Evolutionary conservation across 2,113 vertebrate species (phyloP).

Genomic region (Plestiodon gilberti): DNA sequence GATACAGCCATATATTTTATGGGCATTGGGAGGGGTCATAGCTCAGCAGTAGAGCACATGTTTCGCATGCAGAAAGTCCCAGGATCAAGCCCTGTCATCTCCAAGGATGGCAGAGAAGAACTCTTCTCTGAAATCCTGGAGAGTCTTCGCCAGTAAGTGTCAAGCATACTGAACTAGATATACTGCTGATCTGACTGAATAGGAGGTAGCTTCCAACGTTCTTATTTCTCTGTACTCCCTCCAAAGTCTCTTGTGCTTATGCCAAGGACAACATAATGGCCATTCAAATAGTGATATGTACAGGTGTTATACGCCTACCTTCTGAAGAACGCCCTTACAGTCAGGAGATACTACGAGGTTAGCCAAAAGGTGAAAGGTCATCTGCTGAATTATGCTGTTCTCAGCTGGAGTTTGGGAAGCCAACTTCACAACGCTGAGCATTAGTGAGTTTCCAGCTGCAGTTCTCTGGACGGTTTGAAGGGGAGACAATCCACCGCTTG

Average conservation of each 20-base stretch:
- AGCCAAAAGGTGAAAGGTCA: conserved; percentile 86
- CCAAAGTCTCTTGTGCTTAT: not conserved
- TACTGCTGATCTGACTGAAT: too few relatives aligned
- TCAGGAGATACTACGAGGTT: conserved; percentile 91
- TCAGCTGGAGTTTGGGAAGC: conserved; percentile 81
- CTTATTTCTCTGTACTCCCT: not conserved
- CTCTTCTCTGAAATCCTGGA: too few relatives aligned
- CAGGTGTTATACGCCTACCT: conserved; percentile 76
- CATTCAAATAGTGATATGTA: not conserved
- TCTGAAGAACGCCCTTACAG: conserved; percentile 90
- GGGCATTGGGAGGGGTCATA: too few relatives aligned
- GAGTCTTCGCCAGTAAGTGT: too few relatives aligned
- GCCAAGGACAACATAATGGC: not conserved
- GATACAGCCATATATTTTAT: not conserved
- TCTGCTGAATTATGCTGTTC: conserved; percentile 79
- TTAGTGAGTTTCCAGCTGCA: conserved; percentile 78
- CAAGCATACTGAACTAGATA: too few relatives aligned
- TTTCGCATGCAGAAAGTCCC: too few relatives aligned
- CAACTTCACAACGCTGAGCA: conserved; percentile 88
- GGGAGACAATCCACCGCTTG: conserved; percentile 64
- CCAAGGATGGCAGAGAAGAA: too few relatives aligned
- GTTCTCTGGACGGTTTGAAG: conserved; percentile 59
- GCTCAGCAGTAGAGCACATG: too few relatives aligned
- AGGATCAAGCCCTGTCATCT: too few relatives aligned
- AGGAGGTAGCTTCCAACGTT: not conserved